These are phyloP conservation scores for Acipenser ruthenus DNA, from an alignment of 2,797 vertebrate species.

Conservation along the genomic window DNA sequence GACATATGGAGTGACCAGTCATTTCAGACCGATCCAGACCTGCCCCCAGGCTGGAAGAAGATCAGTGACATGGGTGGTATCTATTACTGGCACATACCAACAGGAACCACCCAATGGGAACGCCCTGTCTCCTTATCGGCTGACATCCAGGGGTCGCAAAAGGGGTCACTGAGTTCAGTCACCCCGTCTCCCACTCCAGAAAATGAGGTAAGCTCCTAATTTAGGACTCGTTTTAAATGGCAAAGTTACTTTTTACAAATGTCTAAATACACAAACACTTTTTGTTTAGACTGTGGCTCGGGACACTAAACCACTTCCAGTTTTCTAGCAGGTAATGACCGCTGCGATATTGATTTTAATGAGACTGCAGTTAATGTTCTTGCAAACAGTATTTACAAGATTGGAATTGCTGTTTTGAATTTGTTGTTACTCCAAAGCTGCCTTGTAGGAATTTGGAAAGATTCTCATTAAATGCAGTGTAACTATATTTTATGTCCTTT, in stretches of 20 bases:
- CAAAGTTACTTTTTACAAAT: constrained; percentile 20
- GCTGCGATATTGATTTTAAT: no score
- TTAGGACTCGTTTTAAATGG: neutral
- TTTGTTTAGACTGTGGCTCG: constrained; percentile 3
- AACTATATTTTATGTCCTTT: no score
- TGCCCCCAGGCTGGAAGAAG: constrained; percentile 91
- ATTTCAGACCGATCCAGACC: constrained; percentile 86
- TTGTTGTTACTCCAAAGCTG: no score
- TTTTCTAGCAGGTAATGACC: no score
- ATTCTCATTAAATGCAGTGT: no score
- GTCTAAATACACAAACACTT: constrained; percentile 10
- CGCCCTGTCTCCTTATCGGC: constrained; percentile 60
- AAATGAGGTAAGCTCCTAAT: constrained; percentile 70
- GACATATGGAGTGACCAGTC: constrained; percentile 85
- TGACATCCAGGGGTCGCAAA: constrained; percentile 51
- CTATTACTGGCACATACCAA: constrained; percentile 93
- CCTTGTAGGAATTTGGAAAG: no score
- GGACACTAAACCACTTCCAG: neutral
- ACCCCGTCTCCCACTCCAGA: constrained; percentile 85
- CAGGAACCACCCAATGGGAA: constrained; percentile 86
- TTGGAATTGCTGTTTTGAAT: no score
- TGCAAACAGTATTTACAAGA: no score
- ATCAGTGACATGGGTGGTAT: constrained; percentile 81
- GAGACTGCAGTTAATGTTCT: no score
- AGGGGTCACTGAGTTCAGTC: constrained; percentile 65